Percentiles rank a stretch among this genome's conserved stretches.
Evolutionary conservation across 37 sponge, comb jelly and placozoan species (phyloP).

Genomic region (Halichondria panicea): DNA sequence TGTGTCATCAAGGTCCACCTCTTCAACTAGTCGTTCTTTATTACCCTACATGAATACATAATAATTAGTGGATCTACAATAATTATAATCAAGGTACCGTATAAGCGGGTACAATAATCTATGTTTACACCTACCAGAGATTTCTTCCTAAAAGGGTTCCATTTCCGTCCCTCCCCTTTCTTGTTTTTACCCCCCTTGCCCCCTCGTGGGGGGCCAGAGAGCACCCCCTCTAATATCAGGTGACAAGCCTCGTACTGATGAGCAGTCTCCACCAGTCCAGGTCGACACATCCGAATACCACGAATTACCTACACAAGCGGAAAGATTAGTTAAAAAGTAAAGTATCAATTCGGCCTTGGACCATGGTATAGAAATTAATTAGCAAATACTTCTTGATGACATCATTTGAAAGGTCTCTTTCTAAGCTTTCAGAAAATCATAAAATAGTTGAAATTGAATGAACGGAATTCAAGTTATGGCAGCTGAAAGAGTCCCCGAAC

Average conservation of each 20-base stretch:
- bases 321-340: neutral
- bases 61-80: no score
- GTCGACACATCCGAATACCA: conserved; percentile 27
- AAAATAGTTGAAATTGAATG: no score
- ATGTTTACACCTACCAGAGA: no score
- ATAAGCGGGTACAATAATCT: no score
- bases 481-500: no score
- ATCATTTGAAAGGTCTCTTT: neutral
- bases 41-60: no score
- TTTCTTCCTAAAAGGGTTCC: conserved; percentile 16
- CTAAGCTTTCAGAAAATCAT: no score
- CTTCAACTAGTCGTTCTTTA: no score
- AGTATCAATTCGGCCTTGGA: neutral
- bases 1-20: no score
- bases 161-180: conserved; percentile 12
- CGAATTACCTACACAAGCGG: conserved; percentile 30
- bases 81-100: no score
- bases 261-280: conserved; percentile 35
- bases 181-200: neutral
- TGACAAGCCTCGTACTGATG: conserved; percentile 64
- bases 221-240: conserved; percentile 26
- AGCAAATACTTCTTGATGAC: neutral
- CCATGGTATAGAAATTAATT: neutral
- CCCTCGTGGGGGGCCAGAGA: conserved; percentile 17
- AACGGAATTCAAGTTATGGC: no score